Base-by-base conservation (phyloP, 2,888 invertebrate species). In the Nipponacmea schrenckii region DNA sequence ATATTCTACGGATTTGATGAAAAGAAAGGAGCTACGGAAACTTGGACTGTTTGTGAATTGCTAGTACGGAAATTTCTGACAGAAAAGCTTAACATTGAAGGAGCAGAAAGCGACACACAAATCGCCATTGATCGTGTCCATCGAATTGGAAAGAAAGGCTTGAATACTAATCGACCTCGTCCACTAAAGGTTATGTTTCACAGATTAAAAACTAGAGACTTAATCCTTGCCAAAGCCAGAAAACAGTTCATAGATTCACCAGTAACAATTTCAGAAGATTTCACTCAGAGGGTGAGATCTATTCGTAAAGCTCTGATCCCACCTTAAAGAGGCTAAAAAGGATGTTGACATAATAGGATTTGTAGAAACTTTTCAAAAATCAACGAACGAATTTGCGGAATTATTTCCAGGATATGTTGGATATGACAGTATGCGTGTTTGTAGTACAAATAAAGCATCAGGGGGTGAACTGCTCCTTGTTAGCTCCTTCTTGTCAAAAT, bases 1-100 rank as follows among this genome's bases (percentile, higher is more conserved):
- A 48, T 48, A 48, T 48, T 48, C n/a, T 48, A 48, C n/a, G 48
- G 48, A n/a, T 48, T 48, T n/a, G 48, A 48, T 48, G 48, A 48
- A 48, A 48, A 4, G 3, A 48, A 48, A 48, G 48, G 48, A 17
- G 14, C 48, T 17, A 48, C 15, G 17, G 48, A 48, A n/a, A n/a
- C n/a, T n/a, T n/a, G n/a, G n/a, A n/a, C n/a, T n/a, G n/a, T n/a
- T n/a, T n/a, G n/a, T n/a, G n/a, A n/a, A n/a, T n/a, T n/a, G n/a
- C n/a, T n/a, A n/a, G n/a, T n/a, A n/a, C n/a, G n/a, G n/a, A n/a
- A n/a, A n/a, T n/a, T n/a, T n/a, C n/a, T n/a, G n/a, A n/a, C n/a
- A n/a, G n/a, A n/a, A n/a, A n/a, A n/a, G n/a, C n/a, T n/a, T n/a
- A n/a, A n/a, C n/a, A n/a, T n/a, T n/a, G n/a, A n/a, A n/a, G n/a